Percentiles rank a stretch among this genome's conserved stretches.
phyloP scores from a whole-genome alignment of 2,797 vertebrate genomes.

The Pyrocephalus nanus region DNA sequence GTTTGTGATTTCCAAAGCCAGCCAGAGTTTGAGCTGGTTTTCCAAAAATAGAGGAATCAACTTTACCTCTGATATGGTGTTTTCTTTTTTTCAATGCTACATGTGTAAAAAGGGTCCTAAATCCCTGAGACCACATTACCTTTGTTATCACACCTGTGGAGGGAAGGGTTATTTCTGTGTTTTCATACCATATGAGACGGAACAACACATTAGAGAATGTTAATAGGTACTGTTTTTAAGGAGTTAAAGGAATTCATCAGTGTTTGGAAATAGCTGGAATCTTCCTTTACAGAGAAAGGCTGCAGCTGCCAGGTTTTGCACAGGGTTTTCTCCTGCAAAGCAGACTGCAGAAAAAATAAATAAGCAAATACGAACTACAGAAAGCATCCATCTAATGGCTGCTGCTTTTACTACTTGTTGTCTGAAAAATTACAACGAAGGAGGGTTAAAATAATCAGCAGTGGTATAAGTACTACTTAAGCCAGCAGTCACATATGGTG shows the following conservation, averaged over 20 bases:
- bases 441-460: constrained; percentile 28
- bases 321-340: not conserved
- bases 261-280: not conserved
- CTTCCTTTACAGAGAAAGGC: not conserved
- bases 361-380: not conserved
- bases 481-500: not conserved
- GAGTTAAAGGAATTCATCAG: not conserved
- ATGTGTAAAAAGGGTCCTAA: not conserved
- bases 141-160: not conserved
- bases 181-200: not conserved
- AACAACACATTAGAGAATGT: not conserved
- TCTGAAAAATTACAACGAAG: constrained; percentile 35
- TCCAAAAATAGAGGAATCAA: not conserved
- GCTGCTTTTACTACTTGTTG: not conserved
- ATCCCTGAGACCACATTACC: not conserved
- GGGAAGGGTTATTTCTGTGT: not conserved
- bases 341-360: not conserved
- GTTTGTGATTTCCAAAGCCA: not conserved
- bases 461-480: not conserved
- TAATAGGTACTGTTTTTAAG: not conserved
- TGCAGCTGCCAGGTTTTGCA: not conserved
- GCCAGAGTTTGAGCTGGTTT: not conserved
- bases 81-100: not conserved
- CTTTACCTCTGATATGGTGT: not conserved
- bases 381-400: not conserved